phyloP scores from a whole-genome alignment of 1,140 invertebrate species.

The Apis cerana region DNA sequence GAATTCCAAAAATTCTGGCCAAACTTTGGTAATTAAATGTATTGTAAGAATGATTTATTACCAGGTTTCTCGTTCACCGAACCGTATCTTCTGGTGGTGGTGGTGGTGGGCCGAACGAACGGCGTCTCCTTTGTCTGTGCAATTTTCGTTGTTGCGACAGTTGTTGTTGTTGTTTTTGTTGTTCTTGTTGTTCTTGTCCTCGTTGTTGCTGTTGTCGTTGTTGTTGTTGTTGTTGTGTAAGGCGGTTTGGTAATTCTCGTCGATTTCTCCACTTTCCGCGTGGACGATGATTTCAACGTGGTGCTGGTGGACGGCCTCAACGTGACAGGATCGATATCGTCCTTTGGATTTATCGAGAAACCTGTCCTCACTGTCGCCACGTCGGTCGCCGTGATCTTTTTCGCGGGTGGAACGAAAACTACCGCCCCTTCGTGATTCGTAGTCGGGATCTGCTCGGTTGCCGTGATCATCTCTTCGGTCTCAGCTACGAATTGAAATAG shows the following conservation, averaged over 20 bases:
- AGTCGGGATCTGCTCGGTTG: background rate
- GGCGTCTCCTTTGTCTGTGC: constrained; percentile 59
- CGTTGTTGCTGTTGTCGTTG: background rate
- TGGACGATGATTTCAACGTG: constrained; percentile 10
- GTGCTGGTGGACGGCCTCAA: constrained; percentile 28
- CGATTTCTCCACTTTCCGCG: constrained; percentile 21
- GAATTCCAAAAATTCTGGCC: background rate
- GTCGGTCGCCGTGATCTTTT: background rate
- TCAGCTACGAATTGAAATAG: background rate
- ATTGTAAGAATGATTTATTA: background rate
- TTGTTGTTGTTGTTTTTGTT: too few relatives aligned
- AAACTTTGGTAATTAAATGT: background rate
- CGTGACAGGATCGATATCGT: constrained; percentile 71
- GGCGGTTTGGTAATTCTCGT: background rate
- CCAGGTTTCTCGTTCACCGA: constrained; percentile 8
- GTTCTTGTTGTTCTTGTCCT: too few relatives aligned
- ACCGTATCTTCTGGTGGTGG: constrained; percentile 9
- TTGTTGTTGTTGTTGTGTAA: background rate
- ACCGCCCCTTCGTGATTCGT: background rate
- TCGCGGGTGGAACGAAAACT: background rate
- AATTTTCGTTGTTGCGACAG: constrained; percentile 13
- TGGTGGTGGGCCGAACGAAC: constrained; percentile 24
- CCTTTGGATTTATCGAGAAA: constrained; percentile 69
- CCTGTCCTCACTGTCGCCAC: background rate
- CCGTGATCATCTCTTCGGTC: background rate